Percentiles rank a stretch among this genome's conserved stretches.
Evolutionary conservation across 2,888 invertebrate genomes (phyloP).

Genomic region (Leptinotarsa haldemani): DNA sequence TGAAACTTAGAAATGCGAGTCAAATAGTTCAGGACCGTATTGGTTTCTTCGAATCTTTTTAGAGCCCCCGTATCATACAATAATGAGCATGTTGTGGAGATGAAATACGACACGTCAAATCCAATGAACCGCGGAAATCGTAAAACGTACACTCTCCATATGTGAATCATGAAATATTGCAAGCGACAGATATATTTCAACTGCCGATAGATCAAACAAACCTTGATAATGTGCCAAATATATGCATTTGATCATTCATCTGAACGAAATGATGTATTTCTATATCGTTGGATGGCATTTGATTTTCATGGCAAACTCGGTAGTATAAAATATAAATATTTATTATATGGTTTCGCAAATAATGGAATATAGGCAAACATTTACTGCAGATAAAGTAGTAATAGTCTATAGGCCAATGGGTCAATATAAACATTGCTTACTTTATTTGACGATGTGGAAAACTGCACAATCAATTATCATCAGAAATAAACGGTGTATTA

Average conservation of each 20-base stretch:
- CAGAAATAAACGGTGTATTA: too few species aligned
- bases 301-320: neutral
- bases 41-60: neutral
- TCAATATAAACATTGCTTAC: neutral
- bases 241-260: neutral
- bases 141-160: slow-evolving; percentile 31
- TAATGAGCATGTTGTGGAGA: neutral
- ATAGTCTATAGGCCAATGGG: slow-evolving; percentile 5
- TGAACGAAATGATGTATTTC: slow-evolving; percentile 2
- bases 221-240: slow-evolving; percentile 10
- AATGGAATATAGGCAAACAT: neutral
- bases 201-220: slow-evolving; percentile 9
- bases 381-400: neutral
- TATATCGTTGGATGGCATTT: neutral
- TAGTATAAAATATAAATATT: neutral
- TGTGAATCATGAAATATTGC: neutral
- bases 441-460: too few species aligned
- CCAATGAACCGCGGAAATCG: slow-evolving; percentile 27
- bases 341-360: slow-evolving; percentile 7
- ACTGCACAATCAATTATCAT: too few species aligned
- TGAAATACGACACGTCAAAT: neutral
- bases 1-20: too few species aligned
- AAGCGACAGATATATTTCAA: slow-evolving; percentile 9
- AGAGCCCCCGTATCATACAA: neutral
- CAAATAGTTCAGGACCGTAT: too few species aligned